Evolutionary conservation across 2,113 vertebrate genomes (phyloP).

Genomic region (Bufo bufo): DNA sequence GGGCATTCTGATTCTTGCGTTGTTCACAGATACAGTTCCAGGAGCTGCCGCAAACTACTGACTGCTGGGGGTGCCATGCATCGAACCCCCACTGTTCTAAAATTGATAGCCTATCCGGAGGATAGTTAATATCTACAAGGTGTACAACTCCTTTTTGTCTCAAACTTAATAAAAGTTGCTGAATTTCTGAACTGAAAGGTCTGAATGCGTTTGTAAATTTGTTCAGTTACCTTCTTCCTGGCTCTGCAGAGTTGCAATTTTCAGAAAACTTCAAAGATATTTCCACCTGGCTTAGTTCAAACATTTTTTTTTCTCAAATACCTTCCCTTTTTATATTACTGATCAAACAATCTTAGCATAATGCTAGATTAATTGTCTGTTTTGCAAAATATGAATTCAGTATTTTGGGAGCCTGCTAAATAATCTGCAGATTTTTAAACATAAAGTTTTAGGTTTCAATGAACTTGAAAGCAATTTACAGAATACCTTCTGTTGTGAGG

Average conservation of each 20-base stretch:
- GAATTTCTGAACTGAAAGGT: neutral
- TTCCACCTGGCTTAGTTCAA: slow-evolving; percentile 30
- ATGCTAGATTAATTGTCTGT: slow-evolving; percentile 22
- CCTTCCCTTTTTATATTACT: slow-evolving; percentile 19
- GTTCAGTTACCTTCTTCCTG: neutral
- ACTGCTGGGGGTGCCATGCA: too few species aligned
- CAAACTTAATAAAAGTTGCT: neutral
- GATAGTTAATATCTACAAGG: too few species aligned
- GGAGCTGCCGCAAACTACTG: too few species aligned
- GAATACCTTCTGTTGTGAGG: neutral
- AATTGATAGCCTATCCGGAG: too few species aligned
- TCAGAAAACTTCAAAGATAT: slow-evolving; percentile 42
- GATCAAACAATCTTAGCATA: slow-evolving; percentile 21
- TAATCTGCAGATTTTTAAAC: neutral
- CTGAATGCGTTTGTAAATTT: neutral
- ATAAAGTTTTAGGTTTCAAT: neutral
- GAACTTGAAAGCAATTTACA: neutral
- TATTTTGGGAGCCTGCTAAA: neutral
- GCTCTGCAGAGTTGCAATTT: slow-evolving; percentile 10
- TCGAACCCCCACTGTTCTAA: too few species aligned
- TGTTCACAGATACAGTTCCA: too few species aligned
- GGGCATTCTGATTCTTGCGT: too few species aligned
- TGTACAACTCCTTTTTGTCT: too few species aligned
- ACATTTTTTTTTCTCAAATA: slow-evolving; percentile 30
- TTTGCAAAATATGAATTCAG: slow-evolving; percentile 32